Percentiles rank a stretch among this genome's conserved stretches.
These are phyloP conservation scores for Cactoblastis cactorum DNA, from an alignment of 2,888 invertebrate species.

Conservation along the genomic window DNA sequence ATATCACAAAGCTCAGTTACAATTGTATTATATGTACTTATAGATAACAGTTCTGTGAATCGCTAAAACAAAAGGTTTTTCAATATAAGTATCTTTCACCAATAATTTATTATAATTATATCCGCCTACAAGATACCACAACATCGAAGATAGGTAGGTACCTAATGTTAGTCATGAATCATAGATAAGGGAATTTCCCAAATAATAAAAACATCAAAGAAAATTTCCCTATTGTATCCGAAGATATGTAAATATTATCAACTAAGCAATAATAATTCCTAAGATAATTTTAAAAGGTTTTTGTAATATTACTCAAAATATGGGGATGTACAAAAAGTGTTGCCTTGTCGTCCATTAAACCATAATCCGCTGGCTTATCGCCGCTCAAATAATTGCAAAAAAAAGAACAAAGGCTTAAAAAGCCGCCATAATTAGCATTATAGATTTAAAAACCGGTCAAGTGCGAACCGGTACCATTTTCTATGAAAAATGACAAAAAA, in stretches of 20 bases:
- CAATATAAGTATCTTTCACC: constrained; percentile 3
- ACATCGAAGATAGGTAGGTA: neutral
- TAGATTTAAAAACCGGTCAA: no score
- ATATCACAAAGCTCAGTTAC: no score
- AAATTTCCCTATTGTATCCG: neutral
- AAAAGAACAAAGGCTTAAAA: no score
- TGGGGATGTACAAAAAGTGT: no score
- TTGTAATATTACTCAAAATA: no score
- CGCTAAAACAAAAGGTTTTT: constrained; percentile 2
- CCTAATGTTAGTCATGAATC: neutral
- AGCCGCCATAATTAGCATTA: no score
- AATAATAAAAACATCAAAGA: neutral
- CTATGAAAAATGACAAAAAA: no score
- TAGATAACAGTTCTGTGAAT: constrained; percentile 2
- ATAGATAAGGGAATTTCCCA: neutral
- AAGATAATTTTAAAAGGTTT: neutral
- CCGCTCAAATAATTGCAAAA: no score
- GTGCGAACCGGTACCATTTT: no score
- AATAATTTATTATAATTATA: neutral
- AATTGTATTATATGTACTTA: no score
- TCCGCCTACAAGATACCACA: neutral
- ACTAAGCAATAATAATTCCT: neutral
- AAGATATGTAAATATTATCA: neutral
- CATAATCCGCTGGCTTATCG: no score
- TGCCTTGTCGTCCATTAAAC: no score